Percentiles rank a stretch among this genome's conserved stretches.
Evolutionary conservation across 2,888 invertebrate genomes (phyloP).

Genomic region (Argyra leucocephala): DNA sequence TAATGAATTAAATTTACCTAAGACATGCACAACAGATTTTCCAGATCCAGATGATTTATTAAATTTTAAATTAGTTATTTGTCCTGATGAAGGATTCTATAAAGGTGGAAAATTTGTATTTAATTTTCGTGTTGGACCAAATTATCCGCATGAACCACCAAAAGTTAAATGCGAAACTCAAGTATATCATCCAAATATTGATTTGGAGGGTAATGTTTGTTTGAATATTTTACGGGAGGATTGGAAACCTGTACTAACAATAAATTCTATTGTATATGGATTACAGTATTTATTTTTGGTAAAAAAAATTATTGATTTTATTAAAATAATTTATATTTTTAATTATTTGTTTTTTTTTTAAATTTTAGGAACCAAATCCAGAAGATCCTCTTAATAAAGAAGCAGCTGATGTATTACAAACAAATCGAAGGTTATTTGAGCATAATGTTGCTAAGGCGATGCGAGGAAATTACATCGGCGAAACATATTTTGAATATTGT

Average conservation of each 20-base stretch:
- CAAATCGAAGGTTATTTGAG: conserved; percentile 86
- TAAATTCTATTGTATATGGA: conserved; percentile 95
- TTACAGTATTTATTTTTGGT: conserved; percentile 94
- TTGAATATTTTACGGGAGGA: conserved; percentile 95
- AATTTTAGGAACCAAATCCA: conserved; percentile 84
- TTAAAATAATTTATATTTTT: not conserved
- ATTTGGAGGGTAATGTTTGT: conserved; percentile 95
- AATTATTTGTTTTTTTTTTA: not conserved
- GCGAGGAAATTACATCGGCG: conserved; percentile 90
- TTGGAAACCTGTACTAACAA: conserved; percentile 97
- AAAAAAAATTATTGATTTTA: conserved; percentile 22
- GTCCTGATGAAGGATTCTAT: conserved; percentile 96
- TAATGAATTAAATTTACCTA: conserved; percentile 92
- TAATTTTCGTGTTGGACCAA: conserved; percentile 84
- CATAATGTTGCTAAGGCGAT: conserved; percentile 93
- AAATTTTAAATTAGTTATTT: conserved; percentile 90
- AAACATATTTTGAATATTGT: conserved; percentile 90
- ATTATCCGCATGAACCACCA: conserved; percentile 96
- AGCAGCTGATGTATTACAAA: conserved; percentile 93
- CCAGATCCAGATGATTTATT: conserved; percentile 94
- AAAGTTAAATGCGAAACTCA: conserved; percentile 97
- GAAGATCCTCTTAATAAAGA: conserved; percentile 98
- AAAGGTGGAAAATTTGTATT: conserved; percentile 88
- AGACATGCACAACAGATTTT: conserved; percentile 92
- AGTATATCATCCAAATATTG: conserved; percentile 97